Base-by-base conservation (phyloP, 2,113 vertebrate genomes). In the Paralichthys olivaceus region DNA sequence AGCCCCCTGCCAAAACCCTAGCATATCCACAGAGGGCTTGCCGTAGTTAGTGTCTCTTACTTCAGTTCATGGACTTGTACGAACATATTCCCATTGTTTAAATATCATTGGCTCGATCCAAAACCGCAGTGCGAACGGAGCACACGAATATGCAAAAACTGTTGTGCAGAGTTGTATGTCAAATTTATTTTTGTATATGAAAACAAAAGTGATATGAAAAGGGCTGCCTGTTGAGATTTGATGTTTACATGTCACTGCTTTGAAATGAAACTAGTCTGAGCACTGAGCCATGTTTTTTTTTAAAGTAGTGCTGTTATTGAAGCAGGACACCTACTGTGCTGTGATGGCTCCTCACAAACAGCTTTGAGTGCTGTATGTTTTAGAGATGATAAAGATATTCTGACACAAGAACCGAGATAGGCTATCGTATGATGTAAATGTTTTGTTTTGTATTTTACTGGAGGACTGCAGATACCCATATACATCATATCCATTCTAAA, bases 211-310 rank as follows among this genome's bases (percentile, higher is more conserved):
- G 2, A 40, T 84, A 73, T 58, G 14, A 53, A 49, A 71, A 81
- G 77, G 49, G 65, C 69, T 77, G 14, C 47, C 0, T 47, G 2
- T 67, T 68, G 51, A 76, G 26, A 61, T 22, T 14, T 29, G 9
- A 68, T 71, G 75, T 86, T 80, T 53, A 85, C 66, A 80, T 32
- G 51, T 49, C 63, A 57, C 65, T 82, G 56, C 57, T 75, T 85
- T 67, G 13, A 64, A 40, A 65, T 75, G 37, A 61, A 49, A 69
- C 51, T 34, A 62, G 55, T 40, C 43, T 62, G 13, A 55, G 25
- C 28, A 64, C 22, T 7, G 7, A 49, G 7, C 37, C 43, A 60
- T 11, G 1, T 64, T 6, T 26, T 26, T 15, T 45, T 25, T 19
- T 66, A 7, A 72, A 56, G 53, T 34, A 45, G n/a, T 43, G 4